These are phyloP conservation scores for Myopa tessellatipennis DNA, from an alignment of 2,888 invertebrate species.

Conservation along the genomic window DNA sequence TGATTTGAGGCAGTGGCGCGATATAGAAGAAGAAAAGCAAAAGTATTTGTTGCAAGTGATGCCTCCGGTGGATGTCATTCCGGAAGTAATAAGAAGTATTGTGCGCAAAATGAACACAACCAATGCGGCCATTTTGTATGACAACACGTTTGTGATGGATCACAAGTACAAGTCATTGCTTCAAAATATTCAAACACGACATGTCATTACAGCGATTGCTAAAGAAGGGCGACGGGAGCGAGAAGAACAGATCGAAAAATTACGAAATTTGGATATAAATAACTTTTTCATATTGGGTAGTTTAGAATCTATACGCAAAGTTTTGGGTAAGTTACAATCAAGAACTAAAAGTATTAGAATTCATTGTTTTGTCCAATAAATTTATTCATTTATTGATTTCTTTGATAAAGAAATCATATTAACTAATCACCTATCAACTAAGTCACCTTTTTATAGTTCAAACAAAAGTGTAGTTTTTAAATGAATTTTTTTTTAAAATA, in stretches of 20 bases:
- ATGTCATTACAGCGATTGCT: constrained; percentile 81
- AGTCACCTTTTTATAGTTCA: too few relatives aligned
- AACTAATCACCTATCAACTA: too few relatives aligned
- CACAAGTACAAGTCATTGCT: constrained; percentile 92
- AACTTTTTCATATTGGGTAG: constrained; percentile 89
- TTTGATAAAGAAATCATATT: too few relatives aligned
- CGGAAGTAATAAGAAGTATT: constrained; percentile 84
- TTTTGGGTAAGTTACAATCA: constrained; percentile 70
- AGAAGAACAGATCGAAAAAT: constrained; percentile 77
- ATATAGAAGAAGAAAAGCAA: constrained; percentile 76
- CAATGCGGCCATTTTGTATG: constrained; percentile 92
- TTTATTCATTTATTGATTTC: too few relatives aligned
- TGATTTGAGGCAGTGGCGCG: constrained; percentile 85
- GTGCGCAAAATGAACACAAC: constrained; percentile 87
- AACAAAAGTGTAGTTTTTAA: too few relatives aligned
- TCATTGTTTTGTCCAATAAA: not conserved
- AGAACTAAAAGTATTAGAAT: not conserved
- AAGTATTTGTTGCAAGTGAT: constrained; percentile 79
- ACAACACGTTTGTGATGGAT: constrained; percentile 90
- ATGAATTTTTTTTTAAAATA: too few relatives aligned
- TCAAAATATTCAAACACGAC: constrained; percentile 89
- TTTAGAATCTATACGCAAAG: constrained; percentile 76
- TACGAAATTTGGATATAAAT: constrained; percentile 85
- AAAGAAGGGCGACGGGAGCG: constrained; percentile 70
- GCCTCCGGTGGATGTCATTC: constrained; percentile 87